phyloP scores from a whole-genome alignment of 1,140 invertebrate species.

The Dryas iulia region DNA sequence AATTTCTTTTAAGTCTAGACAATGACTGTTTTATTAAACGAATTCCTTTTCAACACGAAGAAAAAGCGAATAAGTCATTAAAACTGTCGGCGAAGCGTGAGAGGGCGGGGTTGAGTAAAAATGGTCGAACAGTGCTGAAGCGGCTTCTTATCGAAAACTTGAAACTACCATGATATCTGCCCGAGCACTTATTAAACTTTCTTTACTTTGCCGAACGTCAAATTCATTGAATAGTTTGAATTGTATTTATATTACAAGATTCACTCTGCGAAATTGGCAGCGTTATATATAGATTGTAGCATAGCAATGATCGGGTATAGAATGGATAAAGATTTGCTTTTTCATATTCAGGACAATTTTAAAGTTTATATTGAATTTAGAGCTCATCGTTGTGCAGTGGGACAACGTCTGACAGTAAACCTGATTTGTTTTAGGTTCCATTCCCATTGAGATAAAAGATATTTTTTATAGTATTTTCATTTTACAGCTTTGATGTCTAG shows the following conservation, averaged over 20 bases:
- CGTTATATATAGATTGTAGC: background rate
- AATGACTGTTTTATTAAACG: constrained; percentile 33
- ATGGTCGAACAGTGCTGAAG: constrained; percentile 59
- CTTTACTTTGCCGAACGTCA: constrained; percentile 54
- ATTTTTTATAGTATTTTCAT: too few species aligned
- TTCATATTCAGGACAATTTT: too few species aligned
- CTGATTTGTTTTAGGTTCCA: too few species aligned
- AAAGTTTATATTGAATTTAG: too few species aligned
- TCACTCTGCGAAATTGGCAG: constrained; percentile 6
- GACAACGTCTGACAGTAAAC: too few species aligned
- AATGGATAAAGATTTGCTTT: background rate
- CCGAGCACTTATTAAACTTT: constrained; percentile 66
- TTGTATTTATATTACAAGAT: constrained; percentile 19
- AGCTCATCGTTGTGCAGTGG: too few species aligned
- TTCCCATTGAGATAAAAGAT: too few species aligned
- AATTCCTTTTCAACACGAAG: constrained; percentile 37
- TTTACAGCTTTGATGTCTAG: too few species aligned
- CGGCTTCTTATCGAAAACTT: constrained; percentile 58
- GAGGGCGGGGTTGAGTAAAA: constrained; percentile 43
- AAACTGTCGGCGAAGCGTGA: constrained; percentile 64
- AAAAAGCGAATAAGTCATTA: constrained; percentile 70
- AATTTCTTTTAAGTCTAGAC: constrained; percentile 25
- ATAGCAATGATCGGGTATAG: background rate
- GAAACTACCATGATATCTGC: constrained; percentile 61
- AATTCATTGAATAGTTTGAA: constrained; percentile 46